Percentiles rank a stretch among this genome's conserved stretches.
These are phyloP conservation scores for Arge pagana DNA, from an alignment of 2,888 invertebrate species.

Conservation along the genomic window DNA sequence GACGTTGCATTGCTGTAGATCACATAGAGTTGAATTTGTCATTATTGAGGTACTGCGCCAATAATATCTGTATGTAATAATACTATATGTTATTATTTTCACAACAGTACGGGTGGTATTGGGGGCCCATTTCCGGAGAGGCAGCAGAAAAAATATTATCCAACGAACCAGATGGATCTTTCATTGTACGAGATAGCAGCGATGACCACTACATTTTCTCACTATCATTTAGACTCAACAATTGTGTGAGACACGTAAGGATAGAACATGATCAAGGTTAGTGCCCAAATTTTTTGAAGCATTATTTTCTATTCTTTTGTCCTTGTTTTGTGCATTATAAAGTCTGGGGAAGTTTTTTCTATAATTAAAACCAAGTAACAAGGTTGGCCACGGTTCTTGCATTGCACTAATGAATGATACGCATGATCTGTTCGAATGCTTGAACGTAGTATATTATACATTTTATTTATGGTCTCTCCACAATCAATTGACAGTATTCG, in stretches of 20 bases:
- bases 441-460: too few species aligned
- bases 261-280: conserved; percentile 95
- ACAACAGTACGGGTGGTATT: conserved; percentile 90
- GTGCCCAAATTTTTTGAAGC: conserved; percentile 32
- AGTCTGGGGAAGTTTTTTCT: too few species aligned
- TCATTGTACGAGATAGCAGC: conserved; percentile 91
- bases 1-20: not conserved
- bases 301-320: not conserved
- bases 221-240: conserved; percentile 89
- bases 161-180: conserved; percentile 91
- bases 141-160: conserved; percentile 89
- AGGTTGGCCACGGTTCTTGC: too few species aligned
- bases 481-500: too few species aligned
- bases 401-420: too few species aligned
- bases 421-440: too few species aligned
- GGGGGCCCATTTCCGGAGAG: conserved; percentile 92
- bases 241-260: conserved; percentile 85
- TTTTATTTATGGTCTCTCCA: too few species aligned
- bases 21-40: not conserved
- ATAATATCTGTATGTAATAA: too few species aligned
- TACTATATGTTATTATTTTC: conserved; percentile 29
- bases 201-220: conserved; percentile 96
- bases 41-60: too few species aligned
- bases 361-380: not conserved
- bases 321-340: conserved; percentile 2